Percentiles rank a stretch among this genome's conserved stretches.
phyloP scores from a whole-genome alignment of 2,797 vertebrate species.

The Lerista edwardsae region DNA sequence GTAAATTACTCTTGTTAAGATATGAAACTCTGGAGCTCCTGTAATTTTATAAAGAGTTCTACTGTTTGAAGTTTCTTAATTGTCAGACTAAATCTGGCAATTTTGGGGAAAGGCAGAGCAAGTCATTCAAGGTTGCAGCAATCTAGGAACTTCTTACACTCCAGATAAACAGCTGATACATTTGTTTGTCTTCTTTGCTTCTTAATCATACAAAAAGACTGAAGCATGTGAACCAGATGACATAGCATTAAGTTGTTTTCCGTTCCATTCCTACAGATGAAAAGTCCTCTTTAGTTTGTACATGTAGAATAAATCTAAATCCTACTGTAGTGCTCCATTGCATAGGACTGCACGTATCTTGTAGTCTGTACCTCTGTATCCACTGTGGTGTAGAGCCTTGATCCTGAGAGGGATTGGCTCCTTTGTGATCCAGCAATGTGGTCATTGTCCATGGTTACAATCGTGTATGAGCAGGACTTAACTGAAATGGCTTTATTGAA shows the following conservation, averaged over 20 bases:
- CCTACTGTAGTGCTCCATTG: no score
- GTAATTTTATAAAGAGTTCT: background rate
- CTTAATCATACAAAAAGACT: background rate
- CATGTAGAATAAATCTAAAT: background rate
- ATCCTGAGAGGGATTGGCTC: background rate
- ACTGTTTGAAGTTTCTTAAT: background rate
- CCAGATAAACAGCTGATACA: background rate
- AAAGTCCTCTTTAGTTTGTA: background rate
- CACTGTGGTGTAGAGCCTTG: background rate
- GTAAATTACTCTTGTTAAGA: background rate
- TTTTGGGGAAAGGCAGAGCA: background rate
- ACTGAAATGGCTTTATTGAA: no score
- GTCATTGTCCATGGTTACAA: background rate
- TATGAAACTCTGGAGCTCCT: background rate
- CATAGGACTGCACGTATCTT: no score
- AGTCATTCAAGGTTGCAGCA: background rate
- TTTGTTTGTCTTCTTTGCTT: background rate
- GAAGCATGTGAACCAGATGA: background rate
- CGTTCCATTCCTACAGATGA: background rate
- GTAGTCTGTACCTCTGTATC: background rate
- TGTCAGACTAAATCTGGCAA: background rate
- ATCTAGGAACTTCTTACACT: background rate
- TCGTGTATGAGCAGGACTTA: no score
- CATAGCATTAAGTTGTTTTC: background rate
- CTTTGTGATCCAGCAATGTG: background rate